These are phyloP conservation scores for Bombus superbus DNA, from an alignment of 1,140 invertebrate genomes.

Conservation along the genomic window DNA sequence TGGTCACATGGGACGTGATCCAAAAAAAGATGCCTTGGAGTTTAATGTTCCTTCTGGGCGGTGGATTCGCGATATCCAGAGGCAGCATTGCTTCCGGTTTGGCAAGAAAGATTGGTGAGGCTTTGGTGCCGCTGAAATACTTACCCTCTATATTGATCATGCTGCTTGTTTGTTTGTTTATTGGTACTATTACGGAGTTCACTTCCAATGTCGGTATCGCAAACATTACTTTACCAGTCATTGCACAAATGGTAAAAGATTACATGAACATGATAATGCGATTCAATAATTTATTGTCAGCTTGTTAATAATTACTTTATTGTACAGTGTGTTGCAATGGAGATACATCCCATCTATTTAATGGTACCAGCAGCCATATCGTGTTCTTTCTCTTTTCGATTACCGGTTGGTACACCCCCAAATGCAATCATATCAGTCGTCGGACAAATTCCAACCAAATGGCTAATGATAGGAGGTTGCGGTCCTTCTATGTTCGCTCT, in stretches of 20 bases:
- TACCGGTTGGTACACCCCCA: slow-evolving; percentile 91
- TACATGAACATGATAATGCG: no score
- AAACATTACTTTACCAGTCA: slow-evolving; percentile 92
- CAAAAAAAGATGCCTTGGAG: slow-evolving; percentile 90
- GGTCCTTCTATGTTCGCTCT: slow-evolving; percentile 75
- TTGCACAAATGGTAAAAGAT: slow-evolving; percentile 89
- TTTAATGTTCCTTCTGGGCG: slow-evolving; percentile 88
- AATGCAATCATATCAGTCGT: slow-evolving; percentile 94
- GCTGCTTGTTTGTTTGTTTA: slow-evolving; percentile 83
- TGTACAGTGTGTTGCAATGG: slow-evolving; percentile 84
- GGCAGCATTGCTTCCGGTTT: slow-evolving; percentile 89
- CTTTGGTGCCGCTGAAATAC: slow-evolving; percentile 83
- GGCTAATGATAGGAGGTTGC: slow-evolving; percentile 85
- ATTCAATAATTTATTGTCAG: not conserved
- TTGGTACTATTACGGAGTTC: slow-evolving; percentile 89
- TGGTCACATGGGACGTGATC: slow-evolving; percentile 89
- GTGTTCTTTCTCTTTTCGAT: slow-evolving; percentile 90
- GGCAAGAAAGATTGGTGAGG: slow-evolving; percentile 86
- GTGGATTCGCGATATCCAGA: slow-evolving; percentile 93
- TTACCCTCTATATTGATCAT: slow-evolving; percentile 84
- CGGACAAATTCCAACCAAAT: slow-evolving; percentile 87
- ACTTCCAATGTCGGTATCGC: slow-evolving; percentile 93
- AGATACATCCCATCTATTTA: slow-evolving; percentile 92
- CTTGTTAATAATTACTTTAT: not conserved
- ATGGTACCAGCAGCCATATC: slow-evolving; percentile 92